A percentile compares a stretch with the other conserved stretches of the same genome.
These are phyloP conservation scores for Phalacrocorax carbo DNA, from an alignment of 2,113 vertebrate species.

Conservation along the genomic window DNA sequence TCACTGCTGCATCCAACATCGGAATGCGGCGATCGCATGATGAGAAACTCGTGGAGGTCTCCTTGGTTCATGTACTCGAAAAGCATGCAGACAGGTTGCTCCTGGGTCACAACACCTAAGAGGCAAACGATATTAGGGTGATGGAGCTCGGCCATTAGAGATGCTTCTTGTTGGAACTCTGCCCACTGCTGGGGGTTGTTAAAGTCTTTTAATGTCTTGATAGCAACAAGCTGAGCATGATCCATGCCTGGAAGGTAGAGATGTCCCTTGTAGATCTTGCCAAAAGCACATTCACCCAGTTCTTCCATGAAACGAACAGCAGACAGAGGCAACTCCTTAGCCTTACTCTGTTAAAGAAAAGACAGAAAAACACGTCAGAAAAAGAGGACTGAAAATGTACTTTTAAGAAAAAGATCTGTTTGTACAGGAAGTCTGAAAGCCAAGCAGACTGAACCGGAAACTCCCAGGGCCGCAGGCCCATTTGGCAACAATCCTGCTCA, in stretches of 20 bases:
- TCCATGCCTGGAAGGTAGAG: slow-evolving; percentile 98
- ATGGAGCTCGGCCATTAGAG: slow-evolving; percentile 89
- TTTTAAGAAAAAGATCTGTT: background rate
- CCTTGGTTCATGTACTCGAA: slow-evolving; percentile 95
- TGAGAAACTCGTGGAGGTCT: slow-evolving; percentile 97
- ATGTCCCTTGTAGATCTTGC: slow-evolving; percentile 98
- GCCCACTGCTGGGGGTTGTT: slow-evolving; percentile 90
- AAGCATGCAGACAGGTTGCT: slow-evolving; percentile 94
- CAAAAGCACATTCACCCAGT: slow-evolving; percentile 88
- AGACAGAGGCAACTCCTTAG: slow-evolving; percentile 94
- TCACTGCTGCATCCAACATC: slow-evolving; percentile 97
- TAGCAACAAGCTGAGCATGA: slow-evolving; percentile 92
- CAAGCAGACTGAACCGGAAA: background rate
- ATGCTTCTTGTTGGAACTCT: slow-evolving; percentile 94
- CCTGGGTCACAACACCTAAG: slow-evolving; percentile 92
- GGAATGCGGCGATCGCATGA: slow-evolving; percentile 95
- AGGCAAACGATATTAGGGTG: slow-evolving; percentile 95
- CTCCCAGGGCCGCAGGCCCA: background rate
- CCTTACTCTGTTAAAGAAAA: slow-evolving; percentile 83
- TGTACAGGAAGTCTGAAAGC: background rate
- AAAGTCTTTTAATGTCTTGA: slow-evolving; percentile 95
- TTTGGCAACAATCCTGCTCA: background rate
- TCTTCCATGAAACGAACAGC: slow-evolving; percentile 99
- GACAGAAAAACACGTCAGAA: background rate
- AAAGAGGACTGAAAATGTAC: background rate